phyloP scores from a whole-genome alignment of 1,140 invertebrate genomes.

The Pseudomyrmex flavicornis region DNA sequence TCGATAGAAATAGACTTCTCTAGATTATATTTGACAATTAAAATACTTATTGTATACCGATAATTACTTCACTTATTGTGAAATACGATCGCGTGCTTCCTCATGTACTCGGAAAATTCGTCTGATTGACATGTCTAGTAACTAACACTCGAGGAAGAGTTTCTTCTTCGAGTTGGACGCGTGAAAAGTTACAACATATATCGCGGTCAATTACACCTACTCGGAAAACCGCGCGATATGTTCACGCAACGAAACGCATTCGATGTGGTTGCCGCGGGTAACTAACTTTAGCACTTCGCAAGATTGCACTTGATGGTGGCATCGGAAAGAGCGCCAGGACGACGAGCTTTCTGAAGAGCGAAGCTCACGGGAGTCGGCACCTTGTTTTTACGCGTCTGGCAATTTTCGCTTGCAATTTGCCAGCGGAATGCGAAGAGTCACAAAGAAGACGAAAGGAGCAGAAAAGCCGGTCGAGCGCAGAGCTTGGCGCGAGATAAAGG shows the following conservation, averaged over 20 bases:
- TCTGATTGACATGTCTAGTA: no score
- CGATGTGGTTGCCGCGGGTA: not conserved
- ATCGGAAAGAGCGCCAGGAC: not conserved
- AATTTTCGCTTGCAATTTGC: slow-evolving; percentile 20
- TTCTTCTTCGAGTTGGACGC: no score
- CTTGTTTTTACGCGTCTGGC: not conserved
- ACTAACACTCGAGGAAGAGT: no score
- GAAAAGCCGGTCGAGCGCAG: not conserved
- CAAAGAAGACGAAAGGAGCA: not conserved
- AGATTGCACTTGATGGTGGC: no score
- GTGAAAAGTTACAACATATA: no score
- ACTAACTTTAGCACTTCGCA: not conserved
- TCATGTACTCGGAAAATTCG: no score
- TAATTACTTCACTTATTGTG: no score
- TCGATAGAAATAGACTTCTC: no score
- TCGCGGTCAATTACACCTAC: not conserved
- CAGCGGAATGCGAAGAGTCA: not conserved
- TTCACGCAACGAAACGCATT: slow-evolving; percentile 3
- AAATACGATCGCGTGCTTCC: no score
- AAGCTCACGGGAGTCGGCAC: not conserved
- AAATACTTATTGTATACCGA: no score
- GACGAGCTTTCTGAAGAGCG: not conserved
- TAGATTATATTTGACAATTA: no score
- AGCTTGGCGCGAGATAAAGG: not conserved
- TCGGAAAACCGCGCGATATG: not conserved